Percentiles rank a stretch among this genome's conserved stretches.
Conservation (phyloP, 2,888 invertebrate genomes). For the Tetragonisca angustula region DNA sequence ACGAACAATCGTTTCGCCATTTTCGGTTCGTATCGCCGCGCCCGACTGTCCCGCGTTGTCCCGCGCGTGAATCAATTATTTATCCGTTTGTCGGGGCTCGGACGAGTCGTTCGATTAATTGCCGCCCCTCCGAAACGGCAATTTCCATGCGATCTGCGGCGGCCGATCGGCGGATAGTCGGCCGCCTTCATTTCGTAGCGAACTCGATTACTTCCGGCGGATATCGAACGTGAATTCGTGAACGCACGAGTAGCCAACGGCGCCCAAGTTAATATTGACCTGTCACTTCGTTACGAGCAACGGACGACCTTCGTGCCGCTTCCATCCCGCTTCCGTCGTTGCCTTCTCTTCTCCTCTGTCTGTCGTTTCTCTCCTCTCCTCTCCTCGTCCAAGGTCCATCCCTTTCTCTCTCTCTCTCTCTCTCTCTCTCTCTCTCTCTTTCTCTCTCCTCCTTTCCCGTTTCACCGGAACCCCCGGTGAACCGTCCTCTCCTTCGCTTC, state of each 20-base stretch:
- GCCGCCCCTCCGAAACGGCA: conserved; percentile 19
- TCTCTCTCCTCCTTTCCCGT: conserved; percentile 29
- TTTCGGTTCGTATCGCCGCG: too few species aligned
- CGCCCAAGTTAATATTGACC: conserved; percentile 77
- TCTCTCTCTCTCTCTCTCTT: neutral
- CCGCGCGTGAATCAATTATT: conserved; percentile 19
- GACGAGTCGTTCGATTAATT: conserved; percentile 45
- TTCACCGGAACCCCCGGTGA: conserved; percentile 45
- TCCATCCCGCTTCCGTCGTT: conserved; percentile 65
- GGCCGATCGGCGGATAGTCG: conserved; percentile 35
- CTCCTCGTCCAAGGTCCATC: neutral
- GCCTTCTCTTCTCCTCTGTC: conserved; percentile 1
- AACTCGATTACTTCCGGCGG: conserved; percentile 79
- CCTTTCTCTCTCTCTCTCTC: neutral
- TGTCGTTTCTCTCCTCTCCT: neutral
- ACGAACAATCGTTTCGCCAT: conserved; percentile 5
- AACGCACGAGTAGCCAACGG: conserved; percentile 50
- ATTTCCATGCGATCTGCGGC: conserved; percentile 48
- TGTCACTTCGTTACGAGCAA: conserved; percentile 72
- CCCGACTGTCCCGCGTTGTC: too few species aligned
- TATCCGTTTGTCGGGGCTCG: conserved; percentile 20
- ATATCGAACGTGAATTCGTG: conserved; percentile 76
- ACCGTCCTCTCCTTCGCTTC: conserved; percentile 20
- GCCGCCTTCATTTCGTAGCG: conserved; percentile 37
- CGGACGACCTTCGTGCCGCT: conserved; percentile 63